Evolutionary conservation across 37 sponge, comb jelly and placozoan species (phyloP).

Genomic region (Ephydatia muelleri): DNA sequence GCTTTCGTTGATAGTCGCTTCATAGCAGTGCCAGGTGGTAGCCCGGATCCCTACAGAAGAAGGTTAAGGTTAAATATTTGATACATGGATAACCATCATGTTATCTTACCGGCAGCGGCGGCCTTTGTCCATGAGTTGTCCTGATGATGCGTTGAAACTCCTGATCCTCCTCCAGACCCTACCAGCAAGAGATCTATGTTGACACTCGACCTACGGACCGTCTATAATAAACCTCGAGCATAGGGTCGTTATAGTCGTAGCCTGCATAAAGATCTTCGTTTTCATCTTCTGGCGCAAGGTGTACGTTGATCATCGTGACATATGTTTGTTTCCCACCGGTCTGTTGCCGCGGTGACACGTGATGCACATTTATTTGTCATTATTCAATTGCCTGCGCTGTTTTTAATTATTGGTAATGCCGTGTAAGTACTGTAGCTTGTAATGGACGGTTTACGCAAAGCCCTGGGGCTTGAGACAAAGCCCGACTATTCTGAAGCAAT

Average conservation of each 20-base stretch:
- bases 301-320: slow-evolving; percentile 64
- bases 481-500: slow-evolving; percentile 59
- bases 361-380: background rate
- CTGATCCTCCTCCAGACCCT: slow-evolving; percentile 92
- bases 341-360: slow-evolving; percentile 6
- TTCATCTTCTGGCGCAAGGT: slow-evolving; percentile 80
- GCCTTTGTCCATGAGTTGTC: slow-evolving; percentile 91
- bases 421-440: background rate
- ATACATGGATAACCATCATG: background rate
- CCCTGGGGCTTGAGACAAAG: slow-evolving; percentile 50
- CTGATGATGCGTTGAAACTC: slow-evolving; percentile 84
- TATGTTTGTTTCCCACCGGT: background rate
- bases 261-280: slow-evolving; percentile 87
- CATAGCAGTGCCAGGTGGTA: slow-evolving; percentile 13
- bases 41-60: background rate
- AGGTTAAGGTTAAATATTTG: background rate
- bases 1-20: background rate
- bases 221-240: slow-evolving; percentile 6
- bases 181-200: background rate
- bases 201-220: background rate
- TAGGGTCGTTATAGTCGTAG: slow-evolving; percentile 65
- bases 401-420: background rate
- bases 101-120: slow-evolving; percentile 57
- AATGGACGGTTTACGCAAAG: slow-evolving; percentile 37
- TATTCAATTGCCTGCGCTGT: background rate